phyloP scores from a whole-genome alignment of 2,888 invertebrate genomes.

The Sarcophaga subvicina region DNA sequence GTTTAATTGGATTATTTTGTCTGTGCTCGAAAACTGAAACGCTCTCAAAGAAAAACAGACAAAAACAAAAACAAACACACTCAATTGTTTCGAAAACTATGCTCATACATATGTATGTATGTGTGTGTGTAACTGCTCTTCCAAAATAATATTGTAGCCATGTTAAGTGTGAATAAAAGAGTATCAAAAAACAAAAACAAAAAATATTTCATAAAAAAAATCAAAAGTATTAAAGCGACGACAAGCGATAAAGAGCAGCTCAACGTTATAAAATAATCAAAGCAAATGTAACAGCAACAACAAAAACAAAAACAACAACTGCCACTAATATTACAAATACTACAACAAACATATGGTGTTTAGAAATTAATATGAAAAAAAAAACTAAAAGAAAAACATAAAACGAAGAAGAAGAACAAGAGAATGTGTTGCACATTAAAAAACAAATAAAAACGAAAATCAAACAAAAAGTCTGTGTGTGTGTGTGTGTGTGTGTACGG shows the following conservation, averaged over 20 bases:
- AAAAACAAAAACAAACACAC: constrained; percentile 19
- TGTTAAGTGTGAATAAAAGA: background rate
- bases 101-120: background rate
- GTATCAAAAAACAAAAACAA: constrained; percentile 9
- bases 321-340: background rate
- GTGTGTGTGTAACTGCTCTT: background rate
- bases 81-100: background rate
- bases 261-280: constrained; percentile 32
- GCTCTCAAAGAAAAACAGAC: constrained; percentile 39
- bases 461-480: background rate
- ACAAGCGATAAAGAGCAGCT: constrained; percentile 45
- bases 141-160: no score
- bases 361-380: constrained; percentile 29
- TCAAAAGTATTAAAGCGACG: constrained; percentile 44
- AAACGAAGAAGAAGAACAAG: background rate
- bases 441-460: constrained; percentile 2
- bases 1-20: constrained; percentile 56
- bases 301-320: constrained; percentile 9
- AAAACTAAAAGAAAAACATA: background rate
- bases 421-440: constrained; percentile 18
- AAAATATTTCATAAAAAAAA: constrained; percentile 36
- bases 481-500: background rate
- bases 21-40: constrained; percentile 46
- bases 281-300: constrained; percentile 28
- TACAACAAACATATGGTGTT: constrained; percentile 56